Percentiles rank a stretch among this genome's conserved stretches.
These are phyloP conservation scores for Tetragnatha versicolor DNA, from an alignment of 1,140 invertebrate species.

Conservation along the genomic window DNA sequence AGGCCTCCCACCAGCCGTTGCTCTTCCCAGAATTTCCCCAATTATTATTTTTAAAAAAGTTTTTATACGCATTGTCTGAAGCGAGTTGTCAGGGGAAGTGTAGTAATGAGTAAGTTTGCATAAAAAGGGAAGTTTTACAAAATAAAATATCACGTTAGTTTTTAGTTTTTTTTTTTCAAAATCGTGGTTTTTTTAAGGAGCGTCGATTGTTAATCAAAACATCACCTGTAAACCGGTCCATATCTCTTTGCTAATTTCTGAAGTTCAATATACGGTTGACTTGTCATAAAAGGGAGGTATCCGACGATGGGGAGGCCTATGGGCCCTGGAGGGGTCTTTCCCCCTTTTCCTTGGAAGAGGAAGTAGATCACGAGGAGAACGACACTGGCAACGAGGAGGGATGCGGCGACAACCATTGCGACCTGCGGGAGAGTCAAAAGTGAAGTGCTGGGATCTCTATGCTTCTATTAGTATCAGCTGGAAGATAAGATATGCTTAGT, in stretches of 20 bases:
- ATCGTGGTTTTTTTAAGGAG: too few species aligned
- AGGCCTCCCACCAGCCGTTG: too few species aligned
- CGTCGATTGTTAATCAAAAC: neutral
- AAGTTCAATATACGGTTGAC: slow-evolving; percentile 45
- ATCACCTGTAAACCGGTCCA: slow-evolving; percentile 36
- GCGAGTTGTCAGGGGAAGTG: too few species aligned
- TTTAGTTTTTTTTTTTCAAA: neutral
- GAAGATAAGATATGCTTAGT: too few species aligned
- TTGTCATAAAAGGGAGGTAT: slow-evolving; percentile 56
- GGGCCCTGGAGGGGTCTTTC: slow-evolving; percentile 39
- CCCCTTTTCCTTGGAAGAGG: neutral
- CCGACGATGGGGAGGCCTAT: slow-evolving; percentile 54
- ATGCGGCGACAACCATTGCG: neutral
- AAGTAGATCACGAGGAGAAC: neutral
- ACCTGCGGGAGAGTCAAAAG: too few species aligned
- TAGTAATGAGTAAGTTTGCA: too few species aligned
- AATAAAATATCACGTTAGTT: neutral
- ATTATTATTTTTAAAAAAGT: too few species aligned
- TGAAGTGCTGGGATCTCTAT: too few species aligned
- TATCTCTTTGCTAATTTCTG: slow-evolving; percentile 50
- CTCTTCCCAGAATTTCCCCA: too few species aligned
- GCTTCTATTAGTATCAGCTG: too few species aligned
- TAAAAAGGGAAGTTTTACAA: neutral
- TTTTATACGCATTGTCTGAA: too few species aligned
- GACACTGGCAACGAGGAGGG: neutral